Percentiles rank a stretch among this genome's conserved stretches.
These are phyloP conservation scores for Fregetta grallaria DNA, from an alignment of 2,113 vertebrate genomes.

Conservation along the genomic window DNA sequence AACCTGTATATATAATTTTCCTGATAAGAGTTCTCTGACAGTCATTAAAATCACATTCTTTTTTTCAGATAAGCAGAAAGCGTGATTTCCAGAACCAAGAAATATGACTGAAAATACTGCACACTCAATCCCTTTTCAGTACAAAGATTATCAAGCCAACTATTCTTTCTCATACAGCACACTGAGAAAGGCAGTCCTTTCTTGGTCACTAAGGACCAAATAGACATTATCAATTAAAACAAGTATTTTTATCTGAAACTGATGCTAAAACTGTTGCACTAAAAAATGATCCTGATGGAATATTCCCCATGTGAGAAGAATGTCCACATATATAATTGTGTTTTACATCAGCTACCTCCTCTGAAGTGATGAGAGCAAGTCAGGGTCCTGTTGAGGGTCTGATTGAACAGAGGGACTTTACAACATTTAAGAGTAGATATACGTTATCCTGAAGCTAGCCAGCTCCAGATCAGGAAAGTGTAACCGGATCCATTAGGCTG, in stretches of 20 bases:
- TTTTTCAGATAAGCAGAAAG: not conserved
- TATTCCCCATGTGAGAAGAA: not conserved
- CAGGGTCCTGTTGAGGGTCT: not conserved
- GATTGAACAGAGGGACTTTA: not conserved
- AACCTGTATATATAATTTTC: not conserved
- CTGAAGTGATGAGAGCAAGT: not conserved
- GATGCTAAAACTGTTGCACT: not conserved
- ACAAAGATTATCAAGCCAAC: not conserved
- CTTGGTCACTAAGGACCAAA: not conserved
- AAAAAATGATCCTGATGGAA: not conserved
- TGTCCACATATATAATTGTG: not conserved
- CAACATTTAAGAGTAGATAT: not conserved
- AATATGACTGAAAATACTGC: not conserved
- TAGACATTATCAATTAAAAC: not conserved
- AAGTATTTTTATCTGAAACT: not conserved
- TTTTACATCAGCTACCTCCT: not conserved
- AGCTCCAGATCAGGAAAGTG: not conserved
- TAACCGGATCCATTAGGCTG: not conserved
- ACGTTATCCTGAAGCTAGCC: not conserved
- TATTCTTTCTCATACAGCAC: not conserved
- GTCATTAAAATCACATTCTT: not conserved
- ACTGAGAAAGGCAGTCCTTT: not conserved
- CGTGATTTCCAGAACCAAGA: not conserved
- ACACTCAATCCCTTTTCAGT: not conserved
- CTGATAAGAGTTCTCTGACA: not conserved